Base-by-base conservation (phyloP, 2,888 invertebrate genomes). In the Leptinotarsa rubiginosa region DNA sequence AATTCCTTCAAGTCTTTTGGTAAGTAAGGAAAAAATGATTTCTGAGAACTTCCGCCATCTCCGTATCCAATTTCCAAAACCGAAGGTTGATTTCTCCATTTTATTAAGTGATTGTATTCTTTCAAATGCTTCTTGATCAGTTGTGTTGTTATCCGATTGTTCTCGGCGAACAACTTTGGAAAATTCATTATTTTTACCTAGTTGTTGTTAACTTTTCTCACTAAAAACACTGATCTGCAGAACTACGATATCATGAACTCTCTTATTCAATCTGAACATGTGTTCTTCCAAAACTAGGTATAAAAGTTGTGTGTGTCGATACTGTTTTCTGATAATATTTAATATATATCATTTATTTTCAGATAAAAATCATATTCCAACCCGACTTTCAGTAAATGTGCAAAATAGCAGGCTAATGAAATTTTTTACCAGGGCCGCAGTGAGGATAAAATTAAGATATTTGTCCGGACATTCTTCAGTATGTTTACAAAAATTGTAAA, bases 401-500 rank as follows among this genome's bases (percentile, higher is more conserved):
- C 0, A 7, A 0, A 31, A 31, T 0, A 31, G 0, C 5, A 7
- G 0, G 5, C 7, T 0, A 1, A 31, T 7, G 31, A 0, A 7
- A 31, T 31, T 31, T 31, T 31, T 31, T 7, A 7, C 31, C 31
- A 31, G 31, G 5, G 31, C 31, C 31, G 31, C 31, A 31, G 5
- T 31, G 5, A 7, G 31, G 22, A 22, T 3, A 1, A 22, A 22
- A 22, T 22, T 22, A 3, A 22, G 31, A 7, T 4, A 7, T 7
- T 31, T 31, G 5, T 31, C 5, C 2, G 25, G 3, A 25, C 3
- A 3, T 3, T 2, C 2, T 25, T 25, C 4, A 25, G 25, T 25
- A 25, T 3, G 1, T 20, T 20, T n/a, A n/a, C n/a, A n/a, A n/a
- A n/a, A n/a, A n/a, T n/a, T n/a, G n/a, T n/a, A n/a, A n/a, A n/a